Conservation (phyloP, 2,888 invertebrate genomes). For the Eristalis arbustorum region DNA sequence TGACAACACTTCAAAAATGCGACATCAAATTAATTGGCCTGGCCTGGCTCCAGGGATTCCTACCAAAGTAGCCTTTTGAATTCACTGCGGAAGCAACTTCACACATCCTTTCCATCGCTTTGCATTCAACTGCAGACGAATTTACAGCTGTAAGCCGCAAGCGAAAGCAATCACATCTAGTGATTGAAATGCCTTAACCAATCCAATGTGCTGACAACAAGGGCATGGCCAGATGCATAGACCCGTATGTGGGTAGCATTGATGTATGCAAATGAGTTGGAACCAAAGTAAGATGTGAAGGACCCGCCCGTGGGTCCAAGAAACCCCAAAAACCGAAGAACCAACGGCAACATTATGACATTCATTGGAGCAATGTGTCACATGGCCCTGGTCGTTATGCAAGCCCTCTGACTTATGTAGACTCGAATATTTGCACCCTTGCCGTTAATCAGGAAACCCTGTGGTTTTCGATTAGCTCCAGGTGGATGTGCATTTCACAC, state of each 20-base stretch:
- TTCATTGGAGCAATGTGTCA: conserved; percentile 26
- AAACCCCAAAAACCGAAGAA: neutral
- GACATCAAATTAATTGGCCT: no score
- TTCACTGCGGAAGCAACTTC: no score
- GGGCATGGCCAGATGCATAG: neutral
- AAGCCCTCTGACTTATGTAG: neutral
- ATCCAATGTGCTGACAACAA: neutral
- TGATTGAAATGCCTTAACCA: neutral
- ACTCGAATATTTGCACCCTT: conserved; percentile 26
- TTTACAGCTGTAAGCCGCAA: no score
- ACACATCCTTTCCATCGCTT: no score
- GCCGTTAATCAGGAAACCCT: conserved; percentile 24
- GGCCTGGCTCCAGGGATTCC: no score
- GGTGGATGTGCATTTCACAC: neutral
- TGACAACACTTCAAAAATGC: no score
- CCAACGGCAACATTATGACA: conserved; percentile 2
- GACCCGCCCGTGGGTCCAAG: neutral
- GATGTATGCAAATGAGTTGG: neutral
- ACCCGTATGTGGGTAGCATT: neutral
- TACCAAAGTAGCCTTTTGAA: no score
- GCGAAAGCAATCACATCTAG: no score
- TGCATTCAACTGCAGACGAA: no score
- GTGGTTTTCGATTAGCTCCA: conserved; percentile 14
- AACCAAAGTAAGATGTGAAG: neutral
- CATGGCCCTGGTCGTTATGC: conserved; percentile 8